Evolutionary conservation across 2,888 invertebrate species (phyloP).

Genomic region (Pristionchus maxplancki): DNA sequence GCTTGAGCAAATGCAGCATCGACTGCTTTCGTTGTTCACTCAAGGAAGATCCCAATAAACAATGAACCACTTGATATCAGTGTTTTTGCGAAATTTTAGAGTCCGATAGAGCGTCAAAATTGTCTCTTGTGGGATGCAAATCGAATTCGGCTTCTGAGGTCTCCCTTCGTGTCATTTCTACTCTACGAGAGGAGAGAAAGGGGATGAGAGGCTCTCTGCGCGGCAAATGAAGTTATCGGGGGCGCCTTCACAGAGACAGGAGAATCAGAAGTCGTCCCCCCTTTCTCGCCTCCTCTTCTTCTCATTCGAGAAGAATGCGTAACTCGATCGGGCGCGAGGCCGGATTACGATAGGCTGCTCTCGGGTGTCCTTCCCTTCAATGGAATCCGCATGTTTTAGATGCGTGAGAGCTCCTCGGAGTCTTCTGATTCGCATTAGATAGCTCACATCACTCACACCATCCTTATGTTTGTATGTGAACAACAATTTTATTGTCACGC

Average conservation of each 20-base stretch:
- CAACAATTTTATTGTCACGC: no score
- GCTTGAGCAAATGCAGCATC: background rate
- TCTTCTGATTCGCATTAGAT: background rate
- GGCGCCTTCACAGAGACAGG: conserved; percentile 26
- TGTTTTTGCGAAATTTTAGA: background rate
- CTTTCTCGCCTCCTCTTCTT: background rate
- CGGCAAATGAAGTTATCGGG: conserved; percentile 42
- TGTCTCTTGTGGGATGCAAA: conserved; percentile 35
- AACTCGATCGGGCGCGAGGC: conserved; percentile 15
- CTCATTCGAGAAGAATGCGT: conserved; percentile 28
- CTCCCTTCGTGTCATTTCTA: conserved; percentile 35
- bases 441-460: no score
- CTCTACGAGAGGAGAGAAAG: conserved; percentile 32
- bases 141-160: conserved; percentile 32
- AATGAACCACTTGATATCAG: background rate
- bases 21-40: background rate
- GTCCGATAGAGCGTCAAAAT: conserved; percentile 23
- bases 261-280: conserved; percentile 38
- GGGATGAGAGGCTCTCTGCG: conserved; percentile 12
- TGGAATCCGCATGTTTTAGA: background rate
- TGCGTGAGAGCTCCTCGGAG: background rate
- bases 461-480: no score
- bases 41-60: background rate
- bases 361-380: conserved; percentile 7
- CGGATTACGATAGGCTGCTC: conserved; percentile 37